Evolutionary conservation across 1,140 invertebrate species (phyloP).

Genomic region (Trichoplusia ni): DNA sequence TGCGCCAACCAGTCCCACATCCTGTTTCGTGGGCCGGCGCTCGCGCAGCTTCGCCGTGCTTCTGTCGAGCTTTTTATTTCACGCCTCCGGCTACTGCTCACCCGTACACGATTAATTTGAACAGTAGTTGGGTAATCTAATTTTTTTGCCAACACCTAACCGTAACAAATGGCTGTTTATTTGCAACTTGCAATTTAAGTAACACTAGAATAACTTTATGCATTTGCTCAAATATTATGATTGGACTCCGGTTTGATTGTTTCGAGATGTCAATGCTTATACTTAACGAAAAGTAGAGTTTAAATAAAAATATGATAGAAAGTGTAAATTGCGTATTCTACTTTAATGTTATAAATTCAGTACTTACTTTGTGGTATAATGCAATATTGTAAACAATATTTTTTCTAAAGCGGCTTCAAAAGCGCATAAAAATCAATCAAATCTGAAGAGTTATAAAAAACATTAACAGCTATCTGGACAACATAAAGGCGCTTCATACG

Average conservation of each 20-base stretch:
- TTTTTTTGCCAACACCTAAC: conserved; percentile 23
- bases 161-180: conserved; percentile 10
- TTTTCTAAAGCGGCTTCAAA: no score
- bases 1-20: conserved; percentile 77
- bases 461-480: neutral
- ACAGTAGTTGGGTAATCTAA: conserved; percentile 25
- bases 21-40: conserved; percentile 75
- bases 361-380: no score
- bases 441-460: neutral
- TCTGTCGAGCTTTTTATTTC: conserved; percentile 77
- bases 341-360: no score
- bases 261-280: no score
- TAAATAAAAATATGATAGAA: no score
- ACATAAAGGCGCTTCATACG: neutral
- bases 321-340: no score
- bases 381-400: no score
- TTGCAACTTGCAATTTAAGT: conserved; percentile 9
- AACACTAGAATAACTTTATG: neutral
- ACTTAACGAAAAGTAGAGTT: no score
- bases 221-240: neutral
- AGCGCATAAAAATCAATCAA: no score
- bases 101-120: conserved; percentile 42
- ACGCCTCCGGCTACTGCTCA: conserved; percentile 56
- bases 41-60: conserved; percentile 62
- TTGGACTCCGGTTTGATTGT: no score